Evolutionary conservation across 2,113 vertebrate genomes (phyloP), one percentile per base, ranked within the genome.

Genomic region (Plectropomus leopardus): DNA sequence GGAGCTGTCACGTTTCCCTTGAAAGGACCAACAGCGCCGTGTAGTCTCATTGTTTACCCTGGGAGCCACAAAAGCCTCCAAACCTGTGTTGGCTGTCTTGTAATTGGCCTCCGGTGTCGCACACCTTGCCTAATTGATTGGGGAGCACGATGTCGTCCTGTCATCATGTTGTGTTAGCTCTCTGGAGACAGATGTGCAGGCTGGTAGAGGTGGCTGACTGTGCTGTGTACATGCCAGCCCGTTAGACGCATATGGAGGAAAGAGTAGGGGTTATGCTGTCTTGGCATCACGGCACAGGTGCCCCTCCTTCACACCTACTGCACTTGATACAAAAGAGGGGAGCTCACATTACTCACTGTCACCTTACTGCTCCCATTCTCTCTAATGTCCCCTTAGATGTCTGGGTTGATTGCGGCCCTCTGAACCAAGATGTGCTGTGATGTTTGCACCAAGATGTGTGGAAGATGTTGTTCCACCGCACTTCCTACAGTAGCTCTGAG

Each of bases 91-190:
- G 51, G 1, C 50, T 47, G 42, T 1, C 53, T 32, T 4, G 14
- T 64, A 66, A 82, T 78, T 80, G 65, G 73, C 66, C 66, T 54
- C 77, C 1, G 7, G 55, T 48, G 68, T 60, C 36, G 15, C 69
- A 57, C 81, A 76, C 74, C 50, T 82, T 32, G 53, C 10, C 23
- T 83, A 42, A 76, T 81, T 81, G 74, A 59, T 73, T 54, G 59
- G 19, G 26, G 68, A 36, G 66, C 34, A 45, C 47, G 51, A 48
- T 42, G 45, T 23, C 45, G 55, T 63, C 23, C 26, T 45, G 48
- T 53, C 44, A 0, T 32, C 54, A 3, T 84, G 72, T 51, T 55
- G 57, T 0, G 61, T 42, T 61, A 70, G 11, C 26, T 24, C 55
- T 48, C 72, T 8, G 70, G 76, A 65, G 69, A 30, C 40, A 3